Evolutionary conservation across 2,888 invertebrate genomes (phyloP).

Genomic region (Gastracanthus pulcherrimus): DNA sequence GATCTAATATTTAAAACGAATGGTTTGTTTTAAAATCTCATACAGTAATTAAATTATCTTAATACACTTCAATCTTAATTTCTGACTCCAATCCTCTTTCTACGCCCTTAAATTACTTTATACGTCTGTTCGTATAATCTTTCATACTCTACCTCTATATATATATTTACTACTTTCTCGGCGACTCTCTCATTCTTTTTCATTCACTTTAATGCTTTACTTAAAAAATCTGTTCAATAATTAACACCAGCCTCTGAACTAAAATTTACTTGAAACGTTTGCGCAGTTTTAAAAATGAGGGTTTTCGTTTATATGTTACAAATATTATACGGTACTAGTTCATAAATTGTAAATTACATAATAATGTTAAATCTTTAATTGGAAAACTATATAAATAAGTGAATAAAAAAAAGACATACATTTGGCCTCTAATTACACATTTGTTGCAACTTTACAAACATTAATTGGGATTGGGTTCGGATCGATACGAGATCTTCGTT

Average conservation of each 20-base stretch:
- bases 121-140: slow-evolving; percentile 24
- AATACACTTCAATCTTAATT: slow-evolving; percentile 43
- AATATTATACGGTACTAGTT: no score
- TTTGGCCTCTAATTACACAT: no score
- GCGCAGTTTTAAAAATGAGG: no score
- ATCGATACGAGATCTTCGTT: no score
- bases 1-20: not conserved
- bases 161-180: not conserved
- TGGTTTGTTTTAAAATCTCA: not conserved
- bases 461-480: no score
- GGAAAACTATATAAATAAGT: no score
- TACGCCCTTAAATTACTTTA: slow-evolving; percentile 1
- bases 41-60: slow-evolving; percentile 38
- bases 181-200: not conserved
- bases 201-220: not conserved
- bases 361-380: no score
- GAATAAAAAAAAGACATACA: no score
- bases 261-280: not conserved
- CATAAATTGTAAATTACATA: no score
- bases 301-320: no score
- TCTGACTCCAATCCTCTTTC: not conserved
- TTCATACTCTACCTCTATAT: slow-evolving; percentile 1
- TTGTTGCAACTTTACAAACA: no score
- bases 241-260: not conserved
- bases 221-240: slow-evolving; percentile 23